Evolutionary conservation across 2,888 invertebrate species (phyloP), one percentile per base, ranked within the genome.

Genomic region (Sialis lutaria): DNA sequence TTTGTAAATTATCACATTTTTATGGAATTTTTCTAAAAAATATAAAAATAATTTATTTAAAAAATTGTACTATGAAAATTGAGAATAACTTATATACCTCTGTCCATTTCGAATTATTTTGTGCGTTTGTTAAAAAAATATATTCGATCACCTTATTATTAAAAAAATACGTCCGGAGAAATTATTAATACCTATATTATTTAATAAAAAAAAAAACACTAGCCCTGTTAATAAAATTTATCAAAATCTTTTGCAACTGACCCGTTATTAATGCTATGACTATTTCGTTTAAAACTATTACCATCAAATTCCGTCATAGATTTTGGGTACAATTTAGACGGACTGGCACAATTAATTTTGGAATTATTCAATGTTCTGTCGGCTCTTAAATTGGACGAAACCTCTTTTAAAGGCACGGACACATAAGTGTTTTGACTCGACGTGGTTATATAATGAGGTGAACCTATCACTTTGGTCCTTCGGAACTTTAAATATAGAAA

Each of bases 371-470:
- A 57, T 49, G 50, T 58, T 50, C 63, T 63, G 50, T 63, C 64
- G 13, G 68, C 65, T 12, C 65, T 66, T 58, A 56, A 66, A 42
- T 51, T 53, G 9, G 67, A 60, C 53, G 74, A 71, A 58, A 82
- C 79, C 63, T 87, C 86, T 60, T 82, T 83, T 50, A 86, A 67
- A 1, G 88, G 88, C 40, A 88, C 79, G 30, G 85, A 80, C 50
- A 86, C 84, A 63, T 88, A 88, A 52, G 85, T 82, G 61, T 88
- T 88, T 58, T 83, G 84, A 58, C 84, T 85, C 12, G 12, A 37
- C 0, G 81, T 73, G 32, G 82, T 78, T 55, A 83, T 84, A 59
- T 87, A 89, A 60, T 84, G 86, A 0, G 86, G 85, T 45, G 83
- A 82, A 40, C 83, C 78, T 0, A 83, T 81, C 4, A 84, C 75